Base-by-base conservation (phyloP, 2,113 vertebrate genomes). In the Eurystomus gularis region DNA sequence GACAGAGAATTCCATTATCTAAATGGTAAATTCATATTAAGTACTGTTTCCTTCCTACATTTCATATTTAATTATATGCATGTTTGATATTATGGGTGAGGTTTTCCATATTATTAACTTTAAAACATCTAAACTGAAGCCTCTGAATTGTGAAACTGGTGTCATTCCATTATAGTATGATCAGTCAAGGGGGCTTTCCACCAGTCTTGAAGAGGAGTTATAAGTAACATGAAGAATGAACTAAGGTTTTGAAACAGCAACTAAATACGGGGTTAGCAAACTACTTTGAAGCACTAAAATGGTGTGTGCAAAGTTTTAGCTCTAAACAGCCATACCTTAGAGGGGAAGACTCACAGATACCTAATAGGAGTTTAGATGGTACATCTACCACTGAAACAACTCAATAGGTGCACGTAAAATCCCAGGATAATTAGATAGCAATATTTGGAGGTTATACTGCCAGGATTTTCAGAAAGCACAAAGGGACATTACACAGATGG, bases 11-110 rank as follows among this genome's bases (percentile, higher is more conserved):
- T n/a, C n/a, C 14, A 5, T 77, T 94, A 62, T 77, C 57, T 69
- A 82, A 92, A 40, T 39, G 44, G 60, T 88, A 94, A 88, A 90
- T 86, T 92, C 39, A 61, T 95, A 85, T 89, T 69, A 91, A 62
- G 80, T 84, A 31, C 46, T 84, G 9, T 55, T 95, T 96, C 29
- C 86, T 93, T 97, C 82, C 76, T 95, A 29, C 31, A 94, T 91
- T 95, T 94, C 57, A 33, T 65, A 44, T 88, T 81, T 93, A 62
- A 78, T 55, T 92, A 61, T 84, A 71, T 82, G 72, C 88, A 87
- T 70, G 31, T 25, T 87, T 95, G 55, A 65, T 93, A 77, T 75
- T 90, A 83, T 57, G 39, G 65, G 58, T 96, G 71, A 93, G 14
- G 11, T 35, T 93, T 96, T 88, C 78, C 37, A 4, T 94, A 52